Percentiles rank a stretch among this genome's conserved stretches.
These are phyloP conservation scores for Spisula subtruncata DNA, from an alignment of 2,888 invertebrate species.

Conservation along the genomic window DNA sequence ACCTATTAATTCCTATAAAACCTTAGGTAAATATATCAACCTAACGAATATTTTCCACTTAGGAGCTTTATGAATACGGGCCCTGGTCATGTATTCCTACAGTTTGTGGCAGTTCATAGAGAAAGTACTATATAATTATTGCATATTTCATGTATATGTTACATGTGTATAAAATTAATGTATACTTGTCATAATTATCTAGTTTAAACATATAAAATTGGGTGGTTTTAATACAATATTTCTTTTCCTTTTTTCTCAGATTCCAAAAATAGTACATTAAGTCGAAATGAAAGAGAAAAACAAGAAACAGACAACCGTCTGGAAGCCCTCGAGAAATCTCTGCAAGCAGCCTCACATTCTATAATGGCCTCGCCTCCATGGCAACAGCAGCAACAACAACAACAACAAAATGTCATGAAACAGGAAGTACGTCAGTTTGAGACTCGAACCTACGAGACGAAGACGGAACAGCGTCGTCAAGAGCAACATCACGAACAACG, in stretches of 20 bases:
- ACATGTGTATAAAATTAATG: no score
- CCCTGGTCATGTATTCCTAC: no score
- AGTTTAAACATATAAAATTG: no score
- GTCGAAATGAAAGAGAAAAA: conserved; percentile 57
- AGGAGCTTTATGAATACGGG: no score
- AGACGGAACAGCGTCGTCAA: conserved; percentile 70
- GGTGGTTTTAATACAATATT: no score
- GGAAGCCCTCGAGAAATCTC: conserved; percentile 80
- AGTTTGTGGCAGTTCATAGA: no score
- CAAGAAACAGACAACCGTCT: conserved; percentile 76
- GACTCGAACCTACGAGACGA: conserved; percentile 72
- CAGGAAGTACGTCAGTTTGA: conserved; percentile 63
- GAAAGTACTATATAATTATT: no score
- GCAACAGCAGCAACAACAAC: conserved; percentile 69
- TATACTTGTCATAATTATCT: no score
- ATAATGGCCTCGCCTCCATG: conserved; percentile 75
- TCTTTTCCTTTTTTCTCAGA: conserved; percentile 51
- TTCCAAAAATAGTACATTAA: conserved; percentile 68
- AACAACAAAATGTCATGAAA: neutral
- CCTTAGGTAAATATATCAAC: no score
- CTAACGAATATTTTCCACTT: no score
- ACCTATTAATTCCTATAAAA: no score
- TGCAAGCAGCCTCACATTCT: conserved; percentile 81
- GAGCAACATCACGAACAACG: conserved; percentile 71
- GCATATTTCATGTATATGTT: no score